Conservation (phyloP, 1,140 invertebrate species). For the Procambarus virginalis region DNA sequence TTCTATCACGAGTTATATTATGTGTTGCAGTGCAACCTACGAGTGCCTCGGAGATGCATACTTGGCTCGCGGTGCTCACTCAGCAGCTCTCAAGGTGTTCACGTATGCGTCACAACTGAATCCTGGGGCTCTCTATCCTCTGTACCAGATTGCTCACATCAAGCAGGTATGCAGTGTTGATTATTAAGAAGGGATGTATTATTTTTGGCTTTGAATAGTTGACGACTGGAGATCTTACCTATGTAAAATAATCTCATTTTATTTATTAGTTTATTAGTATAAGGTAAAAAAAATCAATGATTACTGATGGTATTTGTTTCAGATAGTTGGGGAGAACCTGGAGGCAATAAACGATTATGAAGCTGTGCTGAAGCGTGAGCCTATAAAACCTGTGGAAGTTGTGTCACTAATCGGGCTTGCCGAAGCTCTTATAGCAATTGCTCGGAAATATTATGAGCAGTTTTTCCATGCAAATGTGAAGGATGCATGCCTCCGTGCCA, state of each 20-base stretch:
- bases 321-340: constrained; percentile 81
- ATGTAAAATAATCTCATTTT: no score
- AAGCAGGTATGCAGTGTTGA: constrained; percentile 71
- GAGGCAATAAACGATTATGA: constrained; percentile 84
- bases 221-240: no score
- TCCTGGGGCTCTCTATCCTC: constrained; percentile 82
- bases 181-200: no score
- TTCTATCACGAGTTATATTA: constrained; percentile 59
- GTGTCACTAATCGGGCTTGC: constrained; percentile 86
- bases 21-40: constrained; percentile 76
- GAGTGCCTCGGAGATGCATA: constrained; percentile 93
- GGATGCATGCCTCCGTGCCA: constrained; percentile 75
- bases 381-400: constrained; percentile 77
- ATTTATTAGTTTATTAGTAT: no score
- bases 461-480: constrained; percentile 82
- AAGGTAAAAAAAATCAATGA: no score
- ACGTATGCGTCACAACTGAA: constrained; percentile 83
- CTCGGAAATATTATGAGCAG: constrained; percentile 78
- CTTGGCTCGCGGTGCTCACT: constrained; percentile 85
- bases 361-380: constrained; percentile 79
- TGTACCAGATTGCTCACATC: constrained; percentile 87
- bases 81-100: constrained; percentile 89
- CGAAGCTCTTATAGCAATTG: constrained; percentile 82
- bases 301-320: constrained; percentile 18
- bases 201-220: no score